Evolutionary conservation across 2,888 invertebrate genomes (phyloP).

Genomic region (Leucophora obtusa): DNA sequence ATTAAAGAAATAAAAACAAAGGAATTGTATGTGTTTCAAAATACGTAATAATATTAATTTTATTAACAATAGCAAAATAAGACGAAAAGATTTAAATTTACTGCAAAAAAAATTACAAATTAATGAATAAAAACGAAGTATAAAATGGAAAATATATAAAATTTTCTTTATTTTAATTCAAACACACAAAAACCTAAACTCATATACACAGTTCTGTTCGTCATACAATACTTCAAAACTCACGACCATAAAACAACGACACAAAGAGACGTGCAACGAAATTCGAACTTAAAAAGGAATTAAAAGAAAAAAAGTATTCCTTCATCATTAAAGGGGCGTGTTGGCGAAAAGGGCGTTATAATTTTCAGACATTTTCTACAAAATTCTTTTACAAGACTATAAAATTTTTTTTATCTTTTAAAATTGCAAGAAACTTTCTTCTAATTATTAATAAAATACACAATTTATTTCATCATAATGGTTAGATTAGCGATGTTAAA

Average conservation of each 20-base stretch:
- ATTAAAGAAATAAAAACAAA: background rate
- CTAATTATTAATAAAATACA: constrained; percentile 35
- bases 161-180: constrained; percentile 44
- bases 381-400: constrained; percentile 18
- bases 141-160: constrained; percentile 28
- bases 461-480: constrained; percentile 54
- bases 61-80: background rate
- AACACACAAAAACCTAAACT: constrained; percentile 32
- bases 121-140: background rate
- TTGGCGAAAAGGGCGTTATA: constrained; percentile 60
- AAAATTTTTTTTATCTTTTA: background rate
- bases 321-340: constrained; percentile 62
- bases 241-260: constrained; percentile 56
- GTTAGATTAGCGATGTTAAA: constrained; percentile 55
- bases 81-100: constrained; percentile 2
- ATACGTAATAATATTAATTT: background rate
- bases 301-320: constrained; percentile 37
- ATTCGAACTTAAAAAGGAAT: constrained; percentile 60
- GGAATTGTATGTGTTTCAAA: background rate
- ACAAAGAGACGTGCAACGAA: constrained; percentile 62
- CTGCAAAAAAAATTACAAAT: constrained; percentile 15
- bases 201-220: constrained; percentile 45
- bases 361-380: constrained; percentile 25
- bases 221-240: constrained; percentile 53
- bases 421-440: constrained; percentile 20